Evolutionary conservation across 2,888 invertebrate species (phyloP).

Genomic region (Drosophila ustulata): DNA sequence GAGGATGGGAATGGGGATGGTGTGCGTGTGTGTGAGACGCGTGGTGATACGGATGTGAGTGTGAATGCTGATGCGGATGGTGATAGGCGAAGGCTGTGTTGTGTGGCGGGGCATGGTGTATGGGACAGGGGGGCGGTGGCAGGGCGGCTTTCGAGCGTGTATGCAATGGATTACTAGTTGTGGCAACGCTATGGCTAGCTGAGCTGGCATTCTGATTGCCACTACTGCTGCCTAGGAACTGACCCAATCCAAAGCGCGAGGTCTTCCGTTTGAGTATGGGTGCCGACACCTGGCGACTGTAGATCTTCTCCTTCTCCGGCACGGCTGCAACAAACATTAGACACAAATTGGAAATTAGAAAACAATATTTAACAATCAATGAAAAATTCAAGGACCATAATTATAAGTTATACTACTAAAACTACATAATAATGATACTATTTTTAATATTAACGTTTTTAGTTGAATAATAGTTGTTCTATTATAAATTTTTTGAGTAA

Average conservation of each 20-base stretch:
- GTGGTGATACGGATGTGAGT: conserved; percentile 48
- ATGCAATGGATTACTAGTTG: conserved; percentile 79
- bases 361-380: no score
- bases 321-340: conserved; percentile 48
- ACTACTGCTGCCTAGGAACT: conserved; percentile 88
- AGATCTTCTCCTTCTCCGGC: conserved; percentile 93
- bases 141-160: conserved; percentile 64
- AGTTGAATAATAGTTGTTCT: no score
- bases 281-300: conserved; percentile 96
- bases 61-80: conserved; percentile 34
- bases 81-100: conserved; percentile 61
- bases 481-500: no score
- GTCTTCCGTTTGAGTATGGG: conserved; percentile 97
- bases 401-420: no score
- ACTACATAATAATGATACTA: no score
- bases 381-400: no score
- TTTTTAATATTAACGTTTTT: no score
- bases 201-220: conserved; percentile 82
- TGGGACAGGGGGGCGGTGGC: conserved; percentile 55
- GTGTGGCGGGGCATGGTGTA: conserved; percentile 46
- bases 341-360: no score
- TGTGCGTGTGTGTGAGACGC: conserved; percentile 15
- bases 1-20: conserved; percentile 43
- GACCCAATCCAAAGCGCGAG: conserved; percentile 95
- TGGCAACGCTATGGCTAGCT: conserved; percentile 78